Conservation (phyloP, 2,797 vertebrate species). For the Acrossocheilus wenchowensis region DNA sequence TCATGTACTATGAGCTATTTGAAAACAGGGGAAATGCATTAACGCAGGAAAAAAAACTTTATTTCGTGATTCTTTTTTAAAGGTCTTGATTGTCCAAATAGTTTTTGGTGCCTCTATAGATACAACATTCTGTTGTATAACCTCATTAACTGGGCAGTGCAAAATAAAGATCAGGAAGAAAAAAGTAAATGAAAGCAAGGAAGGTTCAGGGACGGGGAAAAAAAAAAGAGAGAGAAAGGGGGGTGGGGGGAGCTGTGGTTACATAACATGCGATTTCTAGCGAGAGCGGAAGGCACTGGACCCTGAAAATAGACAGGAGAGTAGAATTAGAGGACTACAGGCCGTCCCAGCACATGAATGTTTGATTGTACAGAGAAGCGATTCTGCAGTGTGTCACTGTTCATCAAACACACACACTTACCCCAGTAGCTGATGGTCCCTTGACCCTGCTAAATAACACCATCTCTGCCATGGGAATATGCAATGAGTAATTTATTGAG, state of each 20-base stretch:
- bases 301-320: slow-evolving; percentile 77
- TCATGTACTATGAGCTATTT: neutral
- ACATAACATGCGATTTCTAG: slow-evolving; percentile 79
- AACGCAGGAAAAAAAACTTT: neutral
- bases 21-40: neutral
- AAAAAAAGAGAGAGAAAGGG: slow-evolving; percentile 39
- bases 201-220: slow-evolving; percentile 38
- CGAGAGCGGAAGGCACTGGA: slow-evolving; percentile 73
- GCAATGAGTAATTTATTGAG: neutral
- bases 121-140: neutral
- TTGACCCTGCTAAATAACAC: slow-evolving; percentile 39
- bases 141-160: neutral
- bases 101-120: neutral
- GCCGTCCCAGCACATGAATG: slow-evolving; percentile 79
- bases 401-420: slow-evolving; percentile 50
- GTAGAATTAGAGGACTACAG: slow-evolving; percentile 77
- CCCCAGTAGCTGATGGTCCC: slow-evolving; percentile 24
- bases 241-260: slow-evolving; percentile 65
- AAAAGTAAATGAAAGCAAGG: slow-evolving; percentile 36
- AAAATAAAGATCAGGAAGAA: slow-evolving; percentile 51
- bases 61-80: neutral
- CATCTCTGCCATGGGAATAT: slow-evolving; percentile 20
- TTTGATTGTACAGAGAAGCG: slow-evolving; percentile 75
- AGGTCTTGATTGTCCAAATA: neutral
- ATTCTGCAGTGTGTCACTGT: slow-evolving; percentile 54